These are phyloP conservation scores for Scolopax bukidnonensis DNA, from an alignment of 2,797 vertebrate species.

Conservation along the genomic window DNA sequence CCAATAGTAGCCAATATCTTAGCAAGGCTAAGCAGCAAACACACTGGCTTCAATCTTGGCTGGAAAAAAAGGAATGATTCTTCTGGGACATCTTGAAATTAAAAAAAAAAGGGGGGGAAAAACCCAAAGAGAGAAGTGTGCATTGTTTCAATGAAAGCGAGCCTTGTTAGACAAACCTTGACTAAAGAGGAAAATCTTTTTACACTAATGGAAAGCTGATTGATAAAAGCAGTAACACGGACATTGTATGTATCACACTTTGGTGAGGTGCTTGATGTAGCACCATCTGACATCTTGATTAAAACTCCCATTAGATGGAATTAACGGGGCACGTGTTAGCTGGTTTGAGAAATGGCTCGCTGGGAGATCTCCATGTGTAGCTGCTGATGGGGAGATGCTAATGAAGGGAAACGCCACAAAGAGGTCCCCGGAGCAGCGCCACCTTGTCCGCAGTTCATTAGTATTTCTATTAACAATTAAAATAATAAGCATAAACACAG, in stretches of 20 bases:
- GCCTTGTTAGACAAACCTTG: neutral
- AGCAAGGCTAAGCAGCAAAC: constrained; percentile 16
- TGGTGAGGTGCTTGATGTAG: neutral
- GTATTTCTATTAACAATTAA: neutral
- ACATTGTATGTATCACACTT: neutral
- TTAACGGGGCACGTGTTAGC: neutral
- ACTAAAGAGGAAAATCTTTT: neutral
- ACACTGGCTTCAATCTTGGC: neutral
- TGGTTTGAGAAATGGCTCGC: neutral
- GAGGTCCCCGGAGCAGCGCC: rapidly evolving
- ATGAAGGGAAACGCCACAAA: neutral
- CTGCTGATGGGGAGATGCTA: neutral
- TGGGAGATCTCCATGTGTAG: neutral
- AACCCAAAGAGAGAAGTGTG: neutral
- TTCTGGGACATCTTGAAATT: constrained; percentile 24
- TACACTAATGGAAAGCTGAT: neutral
- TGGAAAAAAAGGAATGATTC: neutral
- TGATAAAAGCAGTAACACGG: neutral
- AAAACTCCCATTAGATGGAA: constrained; percentile 45
- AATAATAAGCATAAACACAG: neutral
- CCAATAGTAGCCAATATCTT: constrained; percentile 13
- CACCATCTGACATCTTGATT: constrained; percentile 12
- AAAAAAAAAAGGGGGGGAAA: no score
- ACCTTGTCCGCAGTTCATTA: neutral
- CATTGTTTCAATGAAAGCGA: neutral